Percentiles rank a stretch among this genome's conserved stretches.
Conservation (phyloP, 92 coral and sea anemone genomes). For the Zoanthus gigantus region DNA sequence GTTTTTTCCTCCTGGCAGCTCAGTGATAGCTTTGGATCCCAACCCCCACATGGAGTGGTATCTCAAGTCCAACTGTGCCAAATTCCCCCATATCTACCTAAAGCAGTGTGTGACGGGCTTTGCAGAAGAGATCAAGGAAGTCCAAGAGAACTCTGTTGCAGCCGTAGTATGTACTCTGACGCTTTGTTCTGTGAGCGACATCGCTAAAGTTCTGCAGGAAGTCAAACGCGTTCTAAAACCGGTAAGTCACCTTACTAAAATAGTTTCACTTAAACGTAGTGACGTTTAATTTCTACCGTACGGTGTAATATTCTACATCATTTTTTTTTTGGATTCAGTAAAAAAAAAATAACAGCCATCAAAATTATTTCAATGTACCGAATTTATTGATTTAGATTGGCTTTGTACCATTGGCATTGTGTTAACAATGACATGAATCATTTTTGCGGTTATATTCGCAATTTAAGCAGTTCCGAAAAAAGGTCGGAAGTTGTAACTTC, state of each 20-base stretch:
- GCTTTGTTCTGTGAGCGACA: constrained; percentile 88
- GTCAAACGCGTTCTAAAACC: constrained; percentile 91
- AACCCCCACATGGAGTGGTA: constrained; percentile 87
- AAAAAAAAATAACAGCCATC: too few species aligned
- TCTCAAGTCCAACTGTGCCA: constrained; percentile 69
- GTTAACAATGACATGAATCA: too few species aligned
- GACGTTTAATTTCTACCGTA: background rate
- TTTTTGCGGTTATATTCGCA: too few species aligned
- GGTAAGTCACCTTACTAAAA: constrained; percentile 60
- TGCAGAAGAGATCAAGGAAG: constrained; percentile 86
- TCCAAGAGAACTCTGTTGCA: constrained; percentile 84
- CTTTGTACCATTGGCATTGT: too few species aligned
- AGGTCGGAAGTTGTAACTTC: too few species aligned
- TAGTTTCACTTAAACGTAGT: background rate
- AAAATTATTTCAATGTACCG: too few species aligned
- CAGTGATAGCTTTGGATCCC: constrained; percentile 87
- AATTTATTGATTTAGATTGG: too few species aligned
- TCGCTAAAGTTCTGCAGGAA: constrained; percentile 75
- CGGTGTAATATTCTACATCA: too few species aligned
- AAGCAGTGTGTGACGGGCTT: constrained; percentile 70
- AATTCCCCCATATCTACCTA: constrained; percentile 64
- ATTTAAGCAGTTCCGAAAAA: too few species aligned
- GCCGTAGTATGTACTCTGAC: constrained; percentile 90
- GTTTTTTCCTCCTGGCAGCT: constrained; percentile 83
- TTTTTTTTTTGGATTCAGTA: too few species aligned